Evolutionary conservation across 2,113 vertebrate genomes (phyloP).

Genomic region (Leucosticte australis): DNA sequence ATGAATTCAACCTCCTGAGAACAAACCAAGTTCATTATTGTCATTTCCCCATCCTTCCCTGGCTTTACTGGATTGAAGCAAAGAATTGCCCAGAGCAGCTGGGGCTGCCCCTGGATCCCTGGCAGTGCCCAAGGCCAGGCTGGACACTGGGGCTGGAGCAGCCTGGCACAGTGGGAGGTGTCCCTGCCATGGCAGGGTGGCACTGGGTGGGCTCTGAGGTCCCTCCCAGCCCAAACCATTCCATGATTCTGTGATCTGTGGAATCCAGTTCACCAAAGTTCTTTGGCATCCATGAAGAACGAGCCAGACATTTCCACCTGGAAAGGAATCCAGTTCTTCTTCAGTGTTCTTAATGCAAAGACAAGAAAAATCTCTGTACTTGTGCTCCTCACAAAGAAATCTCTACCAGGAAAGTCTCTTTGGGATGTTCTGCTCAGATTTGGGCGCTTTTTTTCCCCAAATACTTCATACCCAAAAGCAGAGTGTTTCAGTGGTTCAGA

Average conservation of each 20-base stretch:
- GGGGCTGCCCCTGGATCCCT: background rate
- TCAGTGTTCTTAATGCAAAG: background rate
- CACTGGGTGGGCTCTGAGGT: fast-evolving
- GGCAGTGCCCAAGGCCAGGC: background rate
- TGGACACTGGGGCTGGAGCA: background rate
- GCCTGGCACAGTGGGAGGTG: background rate
- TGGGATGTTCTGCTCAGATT: background rate
- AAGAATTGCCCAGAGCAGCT: background rate
- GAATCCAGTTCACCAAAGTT: background rate
- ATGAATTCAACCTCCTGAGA: background rate
- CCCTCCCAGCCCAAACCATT: background rate
- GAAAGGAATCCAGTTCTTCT: background rate
- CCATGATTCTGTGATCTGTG: background rate
- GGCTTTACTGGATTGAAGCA: background rate
- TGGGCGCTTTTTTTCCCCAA: background rate
- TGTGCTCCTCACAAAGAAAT: background rate
- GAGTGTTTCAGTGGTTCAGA: background rate
- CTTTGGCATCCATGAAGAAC: background rate
- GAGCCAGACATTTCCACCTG: background rate
- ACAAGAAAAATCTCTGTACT: background rate
- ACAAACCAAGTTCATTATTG: background rate
- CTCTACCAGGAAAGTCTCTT: background rate
- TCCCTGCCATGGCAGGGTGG: background rate
- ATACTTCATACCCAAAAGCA: background rate
- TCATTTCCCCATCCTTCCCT: background rate